These are phyloP conservation scores for Sebastes schlegelii DNA, from an alignment of 2,113 vertebrate species.

Conservation along the genomic window DNA sequence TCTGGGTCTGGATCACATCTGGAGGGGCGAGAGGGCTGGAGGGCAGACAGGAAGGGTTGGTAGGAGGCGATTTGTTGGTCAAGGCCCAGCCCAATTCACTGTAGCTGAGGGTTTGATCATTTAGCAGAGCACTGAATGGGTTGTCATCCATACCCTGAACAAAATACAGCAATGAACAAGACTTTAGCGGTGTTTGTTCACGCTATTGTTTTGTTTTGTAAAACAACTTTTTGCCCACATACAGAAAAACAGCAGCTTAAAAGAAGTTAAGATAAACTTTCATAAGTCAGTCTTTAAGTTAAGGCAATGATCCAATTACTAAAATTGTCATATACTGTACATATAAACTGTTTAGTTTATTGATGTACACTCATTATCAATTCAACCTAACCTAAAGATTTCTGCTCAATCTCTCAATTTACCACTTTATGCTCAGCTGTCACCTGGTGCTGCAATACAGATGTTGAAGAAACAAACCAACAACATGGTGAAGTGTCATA, in stretches of 20 bases:
- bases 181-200: neutral
- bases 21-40: conserved; percentile 1
- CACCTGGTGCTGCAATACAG: neutral
- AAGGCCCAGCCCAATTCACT: neutral
- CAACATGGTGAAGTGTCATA: neutral
- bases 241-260: neutral
- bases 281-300: neutral
- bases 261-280: neutral
- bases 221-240: neutral
- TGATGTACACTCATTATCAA: neutral
- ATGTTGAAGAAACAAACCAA: neutral
- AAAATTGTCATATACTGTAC: neutral
- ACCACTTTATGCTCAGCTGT: neutral
- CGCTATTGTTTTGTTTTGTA: neutral
- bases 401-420: neutral
- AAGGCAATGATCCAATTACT: neutral
- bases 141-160: conserved; percentile 3
- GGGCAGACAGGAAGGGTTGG: neutral
- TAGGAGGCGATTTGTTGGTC: neutral
- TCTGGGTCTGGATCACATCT: conserved; percentile 44
- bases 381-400: neutral
- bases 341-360: neutral
- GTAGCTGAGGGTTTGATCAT: neutral
- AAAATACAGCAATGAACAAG: neutral
- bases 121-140: neutral